Percentiles rank a stretch among this genome's conserved stretches.
phyloP scores from a whole-genome alignment of 2,888 invertebrate genomes.

The Hydroisotoma schaefferi region DNA sequence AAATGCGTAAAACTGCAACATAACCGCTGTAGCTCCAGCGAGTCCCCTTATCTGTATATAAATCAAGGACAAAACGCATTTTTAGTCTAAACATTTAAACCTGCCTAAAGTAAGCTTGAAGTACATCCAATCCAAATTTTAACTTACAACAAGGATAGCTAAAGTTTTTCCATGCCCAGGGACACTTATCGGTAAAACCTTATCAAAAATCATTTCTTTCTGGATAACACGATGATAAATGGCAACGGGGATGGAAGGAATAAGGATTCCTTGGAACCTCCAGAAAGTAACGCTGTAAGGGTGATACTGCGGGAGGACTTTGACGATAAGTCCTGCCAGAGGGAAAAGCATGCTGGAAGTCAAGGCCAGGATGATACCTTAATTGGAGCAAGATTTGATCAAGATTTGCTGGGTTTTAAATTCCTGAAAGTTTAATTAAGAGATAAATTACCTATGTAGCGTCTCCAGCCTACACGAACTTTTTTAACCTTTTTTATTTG shows the following conservation, averaged over 20 bases:
- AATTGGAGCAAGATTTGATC: too few relatives aligned
- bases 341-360: conserved; percentile 37
- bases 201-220: conserved; percentile 27
- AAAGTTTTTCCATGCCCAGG: conserved; percentile 24
- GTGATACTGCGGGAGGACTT: conserved; percentile 33
- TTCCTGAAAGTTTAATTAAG: too few relatives aligned
- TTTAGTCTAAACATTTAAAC: background rate
- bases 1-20: conserved; percentile 41
- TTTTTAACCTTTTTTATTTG: background rate
- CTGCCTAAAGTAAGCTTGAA: background rate
- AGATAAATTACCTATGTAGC: too few relatives aligned
- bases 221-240: conserved; percentile 24
- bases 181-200: conserved; percentile 12
- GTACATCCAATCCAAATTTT: background rate
- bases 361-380: conserved; percentile 38
- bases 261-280: conserved; percentile 41
- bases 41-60: conserved; percentile 26
- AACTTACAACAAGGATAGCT: background rate
- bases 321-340: conserved; percentile 32
- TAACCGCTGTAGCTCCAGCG: conserved; percentile 32
- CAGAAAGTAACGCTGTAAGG: conserved; percentile 35
- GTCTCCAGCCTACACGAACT: background rate
- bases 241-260: conserved; percentile 31
- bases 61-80: background rate
- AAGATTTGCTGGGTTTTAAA: too few relatives aligned